Percentiles rank a stretch among this genome's conserved stretches.
phyloP scores from a whole-genome alignment of 2,888 invertebrate genomes.

The Brassicogethes aeneus region DNA sequence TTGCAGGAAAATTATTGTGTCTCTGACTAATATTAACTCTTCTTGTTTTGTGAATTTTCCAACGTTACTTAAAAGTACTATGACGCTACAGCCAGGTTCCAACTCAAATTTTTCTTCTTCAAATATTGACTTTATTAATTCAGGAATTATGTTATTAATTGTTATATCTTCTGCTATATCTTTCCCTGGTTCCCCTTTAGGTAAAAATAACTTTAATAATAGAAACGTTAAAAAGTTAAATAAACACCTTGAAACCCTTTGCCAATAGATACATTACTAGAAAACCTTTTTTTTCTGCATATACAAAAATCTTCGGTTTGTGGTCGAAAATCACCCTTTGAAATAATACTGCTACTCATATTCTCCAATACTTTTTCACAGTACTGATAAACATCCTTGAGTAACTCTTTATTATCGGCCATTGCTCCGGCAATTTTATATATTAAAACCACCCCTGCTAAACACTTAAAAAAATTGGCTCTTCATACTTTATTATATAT shows the following conservation, averaged over 20 bases:
- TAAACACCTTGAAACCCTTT: too few relatives aligned
- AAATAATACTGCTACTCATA: conserved; percentile 50
- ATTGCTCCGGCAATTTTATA: conserved; percentile 67
- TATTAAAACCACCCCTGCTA: conserved; percentile 48
- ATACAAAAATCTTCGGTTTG: conserved; percentile 11
- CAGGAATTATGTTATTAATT: too few relatives aligned
- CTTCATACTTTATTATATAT: too few relatives aligned
- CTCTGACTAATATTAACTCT: conserved; percentile 50
- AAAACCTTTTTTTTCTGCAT: conserved; percentile 14
- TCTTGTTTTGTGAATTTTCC: conserved; percentile 69
- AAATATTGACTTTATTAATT: neutral
- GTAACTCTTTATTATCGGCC: conserved; percentile 50
- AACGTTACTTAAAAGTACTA: conserved; percentile 63
- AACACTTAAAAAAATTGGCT: too few relatives aligned
- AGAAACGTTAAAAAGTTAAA: too few relatives aligned
- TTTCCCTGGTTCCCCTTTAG: too few relatives aligned
- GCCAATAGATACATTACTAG: conserved; percentile 49
- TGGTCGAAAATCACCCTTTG: neutral
- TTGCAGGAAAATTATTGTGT: conserved; percentile 29
- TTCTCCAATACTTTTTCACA: conserved; percentile 44
- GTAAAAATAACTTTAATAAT: too few relatives aligned
- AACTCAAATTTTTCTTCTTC: conserved; percentile 6
- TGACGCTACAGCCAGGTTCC: conserved; percentile 37
- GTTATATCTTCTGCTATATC: too few relatives aligned
- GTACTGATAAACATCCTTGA: conserved; percentile 48